Percentiles rank a stretch among this genome's conserved stretches.
Conservation (phyloP, 1,140 invertebrate genomes). For the Drosophila aff. region DNA sequence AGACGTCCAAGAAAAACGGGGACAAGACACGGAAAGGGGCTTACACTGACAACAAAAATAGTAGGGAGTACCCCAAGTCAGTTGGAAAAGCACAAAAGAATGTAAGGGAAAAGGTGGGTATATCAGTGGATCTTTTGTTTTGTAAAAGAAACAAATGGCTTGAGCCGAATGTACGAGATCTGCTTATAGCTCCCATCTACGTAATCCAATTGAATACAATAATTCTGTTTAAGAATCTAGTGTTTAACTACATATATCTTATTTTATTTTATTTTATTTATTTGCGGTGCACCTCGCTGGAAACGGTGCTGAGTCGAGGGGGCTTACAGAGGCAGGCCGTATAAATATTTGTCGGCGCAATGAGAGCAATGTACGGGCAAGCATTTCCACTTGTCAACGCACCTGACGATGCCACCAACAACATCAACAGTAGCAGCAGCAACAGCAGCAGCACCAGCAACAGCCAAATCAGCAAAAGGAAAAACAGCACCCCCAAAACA, state of each 20-base stretch:
- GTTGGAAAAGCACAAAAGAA: background rate
- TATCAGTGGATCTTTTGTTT: background rate
- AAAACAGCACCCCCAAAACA: conserved; percentile 1
- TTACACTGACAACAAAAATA: conserved; percentile 11
- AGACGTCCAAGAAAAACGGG: conserved; percentile 37
- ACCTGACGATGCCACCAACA: conserved; percentile 61
- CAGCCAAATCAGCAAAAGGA: background rate
- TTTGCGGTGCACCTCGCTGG: conserved; percentile 14
- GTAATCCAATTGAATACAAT: background rate
- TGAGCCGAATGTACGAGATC: too few relatives aligned
- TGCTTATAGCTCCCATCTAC: background rate
- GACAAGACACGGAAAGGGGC: conserved; percentile 35
- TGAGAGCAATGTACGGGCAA: conserved; percentile 79
- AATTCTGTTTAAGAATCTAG: background rate
- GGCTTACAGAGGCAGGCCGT: conserved; percentile 21
- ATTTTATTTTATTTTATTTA: conserved; percentile 21
- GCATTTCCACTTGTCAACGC: conserved; percentile 77
- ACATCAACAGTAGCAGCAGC: conserved; percentile 5
- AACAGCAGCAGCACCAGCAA: conserved; percentile 1
- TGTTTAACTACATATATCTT: background rate
- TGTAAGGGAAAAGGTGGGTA: too few relatives aligned
- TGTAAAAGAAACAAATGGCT: background rate
- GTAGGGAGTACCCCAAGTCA: background rate
- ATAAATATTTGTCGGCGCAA: conserved; percentile 77
- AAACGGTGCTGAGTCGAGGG: background rate